Base-by-base conservation (phyloP, 2,888 invertebrate species). In the Belgica antarctica region DNA sequence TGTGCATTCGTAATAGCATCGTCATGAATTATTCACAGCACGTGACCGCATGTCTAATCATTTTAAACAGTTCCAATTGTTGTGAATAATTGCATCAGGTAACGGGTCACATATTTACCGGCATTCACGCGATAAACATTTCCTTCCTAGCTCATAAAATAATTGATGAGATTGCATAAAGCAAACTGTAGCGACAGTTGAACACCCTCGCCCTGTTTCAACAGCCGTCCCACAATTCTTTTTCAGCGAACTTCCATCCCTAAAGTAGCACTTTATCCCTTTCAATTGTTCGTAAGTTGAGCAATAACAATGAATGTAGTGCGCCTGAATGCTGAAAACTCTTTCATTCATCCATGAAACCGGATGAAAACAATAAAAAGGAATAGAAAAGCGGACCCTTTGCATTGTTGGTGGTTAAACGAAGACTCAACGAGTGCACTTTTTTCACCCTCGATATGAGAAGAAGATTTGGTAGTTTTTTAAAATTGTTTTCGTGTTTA, bases 401-500 rank as follows among this genome's bases (percentile, higher is more conserved):
- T 22, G 59, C 2, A 5, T 47, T 46, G 70, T 70, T 70, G 70
- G 70, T 59, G 70, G 59, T 70, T 59, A 36, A 70, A 70, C 61
- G 61, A 70, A 61, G 61, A 62, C 1, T n/a, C n/a, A 62, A 62
- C 10, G 25, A 12, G 8, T 3, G 15, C n/a, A 25, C 15, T 24
- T 25, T 28, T 36, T 19, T 10, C 34, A n/a, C 34, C 61, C 24
- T 15, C n/a, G n/a, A n/a, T n/a, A n/a, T n/a, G n/a, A n/a, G n/a
- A 25, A 24, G 22, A 5, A 8, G 22, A n/a, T 59, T 59, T 25
- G 7, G 5, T 59, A 17, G 22, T 28, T 28, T 28, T 34, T 28
- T n/a, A 62, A 28, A 27, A 59, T 7, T 31, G 7, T 57, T 31
- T 59, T 69, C 7, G 15, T 34, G 24, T 17, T 61, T 57, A 34